A percentile compares a stretch with the other conserved stretches of the same genome.
Conservation (phyloP, 2,888 invertebrate genomes). For the Leptopterna dolabrata region DNA sequence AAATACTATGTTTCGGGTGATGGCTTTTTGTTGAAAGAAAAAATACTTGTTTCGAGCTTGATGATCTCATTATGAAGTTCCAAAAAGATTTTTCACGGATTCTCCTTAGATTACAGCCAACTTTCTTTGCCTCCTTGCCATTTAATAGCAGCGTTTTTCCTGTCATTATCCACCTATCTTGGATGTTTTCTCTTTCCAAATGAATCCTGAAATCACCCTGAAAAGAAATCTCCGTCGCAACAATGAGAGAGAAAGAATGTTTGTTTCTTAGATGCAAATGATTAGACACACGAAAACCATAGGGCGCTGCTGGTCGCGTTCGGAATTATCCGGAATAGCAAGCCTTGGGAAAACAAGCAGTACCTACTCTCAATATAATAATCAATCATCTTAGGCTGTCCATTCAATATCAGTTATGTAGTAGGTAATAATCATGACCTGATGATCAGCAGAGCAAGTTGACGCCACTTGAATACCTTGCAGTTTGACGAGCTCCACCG, state of each 20-base stretch:
- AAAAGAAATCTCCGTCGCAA: too few species aligned
- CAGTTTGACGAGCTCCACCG: neutral
- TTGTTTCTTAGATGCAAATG: neutral
- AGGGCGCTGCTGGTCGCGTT: too few species aligned
- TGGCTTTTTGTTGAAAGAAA: too few species aligned
- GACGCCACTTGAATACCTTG: neutral
- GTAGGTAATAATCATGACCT: too few species aligned
- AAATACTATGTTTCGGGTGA: too few species aligned
- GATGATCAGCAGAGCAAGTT: neutral
- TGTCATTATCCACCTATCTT: neutral
- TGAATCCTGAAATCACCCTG: neutral
- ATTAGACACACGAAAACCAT: too few species aligned
- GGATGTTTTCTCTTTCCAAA: neutral
- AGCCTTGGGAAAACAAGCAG: too few species aligned
- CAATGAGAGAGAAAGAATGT: neutral
- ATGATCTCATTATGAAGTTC: neutral
- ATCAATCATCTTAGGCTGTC: too few species aligned
- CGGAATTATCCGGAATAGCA: too few species aligned
- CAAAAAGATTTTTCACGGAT: neutral
- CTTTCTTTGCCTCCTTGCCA: neutral
- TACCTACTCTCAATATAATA: too few species aligned
- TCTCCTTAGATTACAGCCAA: neutral
- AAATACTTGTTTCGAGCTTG: too few species aligned
- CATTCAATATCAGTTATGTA: too few species aligned
- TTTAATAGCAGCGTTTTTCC: neutral